Evolutionary conservation across 1,140 invertebrate genomes (phyloP).

Genomic region (Drosophila repleta): DNA sequence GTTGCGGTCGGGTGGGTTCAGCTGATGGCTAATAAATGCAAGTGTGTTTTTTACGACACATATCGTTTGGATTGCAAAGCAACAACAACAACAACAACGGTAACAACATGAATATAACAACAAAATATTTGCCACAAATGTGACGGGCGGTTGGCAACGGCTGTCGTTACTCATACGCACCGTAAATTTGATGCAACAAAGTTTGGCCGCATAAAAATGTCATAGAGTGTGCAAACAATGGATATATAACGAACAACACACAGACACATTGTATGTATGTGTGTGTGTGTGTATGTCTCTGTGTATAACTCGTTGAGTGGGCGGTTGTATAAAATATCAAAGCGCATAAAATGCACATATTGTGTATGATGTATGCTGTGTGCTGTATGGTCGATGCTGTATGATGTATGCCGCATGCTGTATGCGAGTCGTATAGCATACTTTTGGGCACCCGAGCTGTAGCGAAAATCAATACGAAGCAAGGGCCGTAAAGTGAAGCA

Average conservation of each 20-base stretch:
- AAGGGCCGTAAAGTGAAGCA: constrained; percentile 51
- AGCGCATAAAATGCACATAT: constrained; percentile 78
- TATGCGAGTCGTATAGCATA: constrained; percentile 51
- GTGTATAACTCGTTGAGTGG: constrained; percentile 57
- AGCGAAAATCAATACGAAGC: constrained; percentile 67
- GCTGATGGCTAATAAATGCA: constrained; percentile 73
- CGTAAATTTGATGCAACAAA: constrained; percentile 81
- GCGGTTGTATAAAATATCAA: constrained; percentile 69
- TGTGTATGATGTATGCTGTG: constrained; percentile 39
- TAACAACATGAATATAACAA: constrained; percentile 56
- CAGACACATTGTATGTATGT: not conserved
- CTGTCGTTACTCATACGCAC: constrained; percentile 77
- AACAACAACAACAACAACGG: constrained; percentile 43
- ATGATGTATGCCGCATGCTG: constrained; percentile 38
- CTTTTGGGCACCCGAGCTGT: constrained; percentile 33
- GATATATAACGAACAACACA: constrained; percentile 39
- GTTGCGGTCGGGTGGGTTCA: constrained; percentile 4
- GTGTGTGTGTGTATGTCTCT: not conserved
- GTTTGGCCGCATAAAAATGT: constrained; percentile 78
- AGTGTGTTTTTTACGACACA: constrained; percentile 76
- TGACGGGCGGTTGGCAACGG: constrained; percentile 40
- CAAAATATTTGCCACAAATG: constrained; percentile 63
- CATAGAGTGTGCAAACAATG: constrained; percentile 77
- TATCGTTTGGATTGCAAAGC: constrained; percentile 55
- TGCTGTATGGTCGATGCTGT: constrained; percentile 12